A percentile compares a stretch with the other conserved stretches of the same genome.
Evolutionary conservation across 30 jellyfish, hydroid and myxozoan genomes (phyloP).

Genomic region (Mastigias papua): DNA sequence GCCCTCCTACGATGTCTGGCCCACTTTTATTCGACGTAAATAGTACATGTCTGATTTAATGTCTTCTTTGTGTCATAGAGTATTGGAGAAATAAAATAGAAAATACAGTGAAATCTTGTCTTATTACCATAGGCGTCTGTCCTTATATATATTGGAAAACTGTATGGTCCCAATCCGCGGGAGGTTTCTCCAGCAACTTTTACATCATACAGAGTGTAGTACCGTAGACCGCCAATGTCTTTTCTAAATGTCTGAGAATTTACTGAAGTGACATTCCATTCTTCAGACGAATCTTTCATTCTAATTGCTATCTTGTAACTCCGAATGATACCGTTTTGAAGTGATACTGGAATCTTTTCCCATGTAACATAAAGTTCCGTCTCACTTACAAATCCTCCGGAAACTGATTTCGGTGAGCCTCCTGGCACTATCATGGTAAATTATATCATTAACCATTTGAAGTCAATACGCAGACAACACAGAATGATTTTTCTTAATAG

Average conservation of each 20-base stretch:
- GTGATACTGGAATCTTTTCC: slow-evolving; percentile 36
- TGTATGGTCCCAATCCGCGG: slow-evolving; percentile 52
- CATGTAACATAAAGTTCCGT: slow-evolving; percentile 25
- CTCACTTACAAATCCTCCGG: slow-evolving; percentile 29
- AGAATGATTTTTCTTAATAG: too few relatives aligned
- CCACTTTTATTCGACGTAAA: too few relatives aligned
- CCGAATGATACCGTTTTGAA: slow-evolving; percentile 43
- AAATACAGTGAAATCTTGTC: neutral
- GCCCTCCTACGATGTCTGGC: too few relatives aligned
- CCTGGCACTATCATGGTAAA: slow-evolving; percentile 18
- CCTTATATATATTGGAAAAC: slow-evolving; percentile 14
- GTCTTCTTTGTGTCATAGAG: too few relatives aligned
- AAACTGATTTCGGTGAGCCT: slow-evolving; percentile 20
- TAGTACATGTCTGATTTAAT: too few relatives aligned
- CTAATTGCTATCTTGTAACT: slow-evolving; percentile 30
- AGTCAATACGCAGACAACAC: too few relatives aligned
- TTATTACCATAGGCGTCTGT: slow-evolving; percentile 67
- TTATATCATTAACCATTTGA: neutral
- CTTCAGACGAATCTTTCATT: slow-evolving; percentile 1
- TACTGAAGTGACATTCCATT: slow-evolving; percentile 27
- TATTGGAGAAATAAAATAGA: neutral
- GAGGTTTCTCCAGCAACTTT: slow-evolving; percentile 60
- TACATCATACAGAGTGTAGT: slow-evolving; percentile 43
- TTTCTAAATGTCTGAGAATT: neutral
- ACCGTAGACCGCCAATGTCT: slow-evolving; percentile 1